Percentiles rank a stretch among this genome's conserved stretches.
These are phyloP conservation scores for Typhlichthys subterraneus DNA, from an alignment of 2,797 vertebrate species.

Conservation along the genomic window DNA sequence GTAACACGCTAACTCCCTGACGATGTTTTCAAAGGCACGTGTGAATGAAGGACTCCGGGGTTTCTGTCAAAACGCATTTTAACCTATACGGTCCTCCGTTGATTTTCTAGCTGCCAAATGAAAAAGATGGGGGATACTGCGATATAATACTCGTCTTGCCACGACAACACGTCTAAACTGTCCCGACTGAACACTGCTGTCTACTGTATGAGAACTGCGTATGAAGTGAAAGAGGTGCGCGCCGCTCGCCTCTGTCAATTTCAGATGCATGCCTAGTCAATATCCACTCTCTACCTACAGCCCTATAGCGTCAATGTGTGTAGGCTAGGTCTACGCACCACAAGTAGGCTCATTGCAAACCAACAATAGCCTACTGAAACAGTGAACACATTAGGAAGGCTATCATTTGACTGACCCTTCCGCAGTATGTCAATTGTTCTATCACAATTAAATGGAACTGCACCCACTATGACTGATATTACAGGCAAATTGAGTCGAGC, in stretches of 20 bases:
- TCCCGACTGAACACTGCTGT: conserved; percentile 31
- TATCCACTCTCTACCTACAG: conserved; percentile 5
- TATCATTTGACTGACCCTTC: no score
- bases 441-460: no score
- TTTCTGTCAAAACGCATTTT: conserved; percentile 55
- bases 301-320: conserved; percentile 53
- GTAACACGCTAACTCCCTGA: conserved; percentile 53
- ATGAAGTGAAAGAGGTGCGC: background rate
- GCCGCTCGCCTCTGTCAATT: conserved; percentile 15
- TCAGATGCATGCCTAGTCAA: conserved; percentile 26
- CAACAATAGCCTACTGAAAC: no score
- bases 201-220: background rate
- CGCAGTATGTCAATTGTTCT: no score
- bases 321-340: background rate
- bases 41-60: conserved; percentile 26
- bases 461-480: no score
- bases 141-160: background rate
- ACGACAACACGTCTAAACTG: conserved; percentile 27
- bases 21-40: conserved; percentile 44
- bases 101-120: background rate
- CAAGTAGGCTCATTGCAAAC: conserved; percentile 26
- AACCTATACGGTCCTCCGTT: background rate
- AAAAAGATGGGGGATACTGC: background rate
- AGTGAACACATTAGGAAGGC: no score
- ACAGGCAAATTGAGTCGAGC: no score